Evolutionary conservation across 2,797 vertebrate genomes (phyloP).

Genomic region (Xerus rutilus): DNA sequence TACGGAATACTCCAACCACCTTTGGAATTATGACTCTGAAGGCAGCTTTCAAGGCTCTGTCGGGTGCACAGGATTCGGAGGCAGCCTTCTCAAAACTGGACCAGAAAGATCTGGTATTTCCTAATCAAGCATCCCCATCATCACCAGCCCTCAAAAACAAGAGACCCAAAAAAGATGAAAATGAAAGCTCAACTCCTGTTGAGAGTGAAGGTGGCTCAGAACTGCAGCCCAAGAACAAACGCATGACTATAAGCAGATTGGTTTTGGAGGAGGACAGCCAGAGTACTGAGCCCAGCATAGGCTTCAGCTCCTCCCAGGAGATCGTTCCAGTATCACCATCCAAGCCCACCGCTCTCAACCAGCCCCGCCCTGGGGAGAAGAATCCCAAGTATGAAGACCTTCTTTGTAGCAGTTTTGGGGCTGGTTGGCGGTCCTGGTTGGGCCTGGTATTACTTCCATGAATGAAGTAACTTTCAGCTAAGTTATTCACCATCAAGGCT

Average conservation of each 20-base stretch:
- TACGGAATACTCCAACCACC: conserved; percentile 71
- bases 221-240: conserved; percentile 76
- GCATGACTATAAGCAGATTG: conserved; percentile 86
- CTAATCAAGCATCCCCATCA: conserved; percentile 79
- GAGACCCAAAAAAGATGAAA: conserved; percentile 81
- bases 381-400: conserved; percentile 85
- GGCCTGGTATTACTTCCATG: conserved; percentile 76
- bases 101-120: conserved; percentile 87
- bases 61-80: conserved; percentile 81
- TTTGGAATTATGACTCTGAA: conserved; percentile 87
- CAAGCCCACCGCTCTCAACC: conserved; percentile 74
- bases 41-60: conserved; percentile 89
- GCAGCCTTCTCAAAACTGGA: conserved; percentile 86
- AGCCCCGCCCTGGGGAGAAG: conserved; percentile 62
- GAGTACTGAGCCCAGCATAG: conserved; percentile 57
- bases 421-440: conserved; percentile 81
- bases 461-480: conserved; percentile 77
- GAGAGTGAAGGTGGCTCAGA: conserved; percentile 74
- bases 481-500: conserved; percentile 71
- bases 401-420: conserved; percentile 78
- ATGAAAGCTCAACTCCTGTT: conserved; percentile 59
- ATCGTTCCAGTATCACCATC: conserved; percentile 72
- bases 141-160: conserved; percentile 87
- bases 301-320: conserved; percentile 81
- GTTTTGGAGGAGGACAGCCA: conserved; percentile 83